These are phyloP conservation scores for Chamaea fasciata DNA, from an alignment of 2,113 vertebrate species.

Conservation along the genomic window DNA sequence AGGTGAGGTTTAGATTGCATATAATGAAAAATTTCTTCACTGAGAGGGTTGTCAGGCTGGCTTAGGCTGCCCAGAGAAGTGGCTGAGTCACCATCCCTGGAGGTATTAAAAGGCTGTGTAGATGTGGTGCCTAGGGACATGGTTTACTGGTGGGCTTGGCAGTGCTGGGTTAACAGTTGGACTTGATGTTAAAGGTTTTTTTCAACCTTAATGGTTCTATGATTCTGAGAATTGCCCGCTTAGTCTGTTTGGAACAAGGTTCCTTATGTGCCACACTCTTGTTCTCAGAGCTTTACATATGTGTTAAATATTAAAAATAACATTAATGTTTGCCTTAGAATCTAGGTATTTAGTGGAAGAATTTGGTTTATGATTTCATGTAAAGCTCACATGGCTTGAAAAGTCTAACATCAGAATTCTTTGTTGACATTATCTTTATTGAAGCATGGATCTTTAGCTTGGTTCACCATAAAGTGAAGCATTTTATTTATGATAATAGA, in stretches of 20 bases:
- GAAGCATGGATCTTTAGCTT: constrained; percentile 71
- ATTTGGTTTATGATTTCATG: background rate
- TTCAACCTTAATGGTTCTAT: background rate
- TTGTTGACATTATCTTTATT: constrained; percentile 76
- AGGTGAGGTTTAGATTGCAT: background rate
- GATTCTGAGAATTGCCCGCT: background rate
- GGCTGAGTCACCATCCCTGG: background rate
- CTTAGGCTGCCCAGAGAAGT: background rate
- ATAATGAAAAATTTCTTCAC: background rate
- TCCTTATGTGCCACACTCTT: background rate
- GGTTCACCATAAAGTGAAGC: constrained; percentile 67
- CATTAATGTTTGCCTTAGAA: background rate
- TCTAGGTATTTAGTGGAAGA: background rate
- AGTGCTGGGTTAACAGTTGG: background rate
- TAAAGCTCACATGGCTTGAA: background rate
- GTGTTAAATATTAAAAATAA: background rate
- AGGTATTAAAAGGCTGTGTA: background rate
- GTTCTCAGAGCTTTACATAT: background rate
- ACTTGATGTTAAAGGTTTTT: background rate
- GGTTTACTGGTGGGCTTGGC: background rate
- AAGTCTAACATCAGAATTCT: background rate
- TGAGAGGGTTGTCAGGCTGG: background rate
- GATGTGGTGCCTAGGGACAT: too few relatives aligned
- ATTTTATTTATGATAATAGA: constrained; percentile 61
- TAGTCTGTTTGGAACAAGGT: background rate